These are phyloP conservation scores for Orientallactaga bullata DNA, from an alignment of 2,113 vertebrate genomes.

Conservation along the genomic window DNA sequence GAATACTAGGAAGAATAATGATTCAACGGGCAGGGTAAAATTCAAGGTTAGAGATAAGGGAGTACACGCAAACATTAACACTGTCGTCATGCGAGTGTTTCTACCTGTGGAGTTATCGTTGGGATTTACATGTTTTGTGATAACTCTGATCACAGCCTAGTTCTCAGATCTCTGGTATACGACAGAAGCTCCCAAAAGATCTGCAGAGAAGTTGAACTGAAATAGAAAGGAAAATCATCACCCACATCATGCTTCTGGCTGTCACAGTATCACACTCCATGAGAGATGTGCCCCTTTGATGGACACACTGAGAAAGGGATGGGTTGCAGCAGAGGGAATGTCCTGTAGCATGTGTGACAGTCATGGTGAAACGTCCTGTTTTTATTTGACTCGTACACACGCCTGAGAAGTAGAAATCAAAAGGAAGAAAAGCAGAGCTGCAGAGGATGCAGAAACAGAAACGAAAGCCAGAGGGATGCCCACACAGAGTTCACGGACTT, in stretches of 20 bases:
- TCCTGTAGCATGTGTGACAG: too few species aligned
- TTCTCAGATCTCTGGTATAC: neutral
- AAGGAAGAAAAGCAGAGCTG: neutral
- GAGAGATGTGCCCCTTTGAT: neutral
- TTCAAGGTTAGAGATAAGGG: neutral
- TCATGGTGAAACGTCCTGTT: too few species aligned
- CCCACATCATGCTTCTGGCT: neutral
- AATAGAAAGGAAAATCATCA: neutral
- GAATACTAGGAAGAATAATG: slow-evolving; percentile 15
- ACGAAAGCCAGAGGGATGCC: neutral
- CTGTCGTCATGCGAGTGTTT: neutral
- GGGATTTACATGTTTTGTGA: slow-evolving; percentile 23
- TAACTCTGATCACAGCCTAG: neutral
- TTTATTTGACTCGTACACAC: neutral
- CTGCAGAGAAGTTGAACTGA: neutral
- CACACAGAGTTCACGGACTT: slow-evolving; percentile 47
- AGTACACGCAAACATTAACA: slow-evolving; percentile 22
- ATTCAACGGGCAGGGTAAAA: slow-evolving; percentile 9
- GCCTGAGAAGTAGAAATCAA: too few species aligned
- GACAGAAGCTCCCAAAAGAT: neutral
- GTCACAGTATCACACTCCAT: neutral
- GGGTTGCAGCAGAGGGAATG: neutral
- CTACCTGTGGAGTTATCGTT: slow-evolving; percentile 17
- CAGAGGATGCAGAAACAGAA: neutral
- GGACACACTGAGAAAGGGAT: neutral